Conservation (phyloP, 2,113 vertebrate genomes). For the Pygoscelis antarcticus region DNA sequence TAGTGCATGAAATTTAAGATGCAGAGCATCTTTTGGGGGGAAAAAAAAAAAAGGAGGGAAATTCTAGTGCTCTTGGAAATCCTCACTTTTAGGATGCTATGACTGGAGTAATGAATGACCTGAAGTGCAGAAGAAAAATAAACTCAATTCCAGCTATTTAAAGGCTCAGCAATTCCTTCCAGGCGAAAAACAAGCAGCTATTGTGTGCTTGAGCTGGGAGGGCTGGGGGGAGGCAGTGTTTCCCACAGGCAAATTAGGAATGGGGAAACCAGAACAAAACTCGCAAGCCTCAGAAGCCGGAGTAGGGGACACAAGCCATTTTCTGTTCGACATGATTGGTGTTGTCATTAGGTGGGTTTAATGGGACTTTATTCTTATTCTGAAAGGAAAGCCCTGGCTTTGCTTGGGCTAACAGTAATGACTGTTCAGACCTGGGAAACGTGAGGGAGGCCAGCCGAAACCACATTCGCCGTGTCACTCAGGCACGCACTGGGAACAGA, state of each 20-base stretch:
- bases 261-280: constrained; percentile 45
- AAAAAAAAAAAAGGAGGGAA: background rate
- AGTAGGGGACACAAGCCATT: background rate
- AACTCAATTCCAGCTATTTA: constrained; percentile 29
- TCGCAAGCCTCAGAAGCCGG: background rate
- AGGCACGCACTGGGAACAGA: background rate
- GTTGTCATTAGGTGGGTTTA: constrained; percentile 36
- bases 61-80: background rate
- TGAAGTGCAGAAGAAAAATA: constrained; percentile 15
- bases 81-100: background rate
- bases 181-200: constrained; percentile 30
- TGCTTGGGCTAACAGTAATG: background rate
- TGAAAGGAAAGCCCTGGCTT: background rate
- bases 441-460: background rate
- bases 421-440: background rate
- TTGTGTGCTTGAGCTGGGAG: background rate
- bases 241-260: constrained; percentile 60
- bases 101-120: background rate
- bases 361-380: background rate
- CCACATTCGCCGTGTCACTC: rapidly evolving
- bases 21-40: background rate
- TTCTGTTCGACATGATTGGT: constrained; percentile 25
- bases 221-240: background rate
- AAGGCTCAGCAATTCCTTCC: constrained; percentile 13
- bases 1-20: background rate